Percentiles rank a stretch among this genome's conserved stretches.
Evolutionary conservation across 2,797 vertebrate species (phyloP).

Genomic region (Sebastes aleutianus): DNA sequence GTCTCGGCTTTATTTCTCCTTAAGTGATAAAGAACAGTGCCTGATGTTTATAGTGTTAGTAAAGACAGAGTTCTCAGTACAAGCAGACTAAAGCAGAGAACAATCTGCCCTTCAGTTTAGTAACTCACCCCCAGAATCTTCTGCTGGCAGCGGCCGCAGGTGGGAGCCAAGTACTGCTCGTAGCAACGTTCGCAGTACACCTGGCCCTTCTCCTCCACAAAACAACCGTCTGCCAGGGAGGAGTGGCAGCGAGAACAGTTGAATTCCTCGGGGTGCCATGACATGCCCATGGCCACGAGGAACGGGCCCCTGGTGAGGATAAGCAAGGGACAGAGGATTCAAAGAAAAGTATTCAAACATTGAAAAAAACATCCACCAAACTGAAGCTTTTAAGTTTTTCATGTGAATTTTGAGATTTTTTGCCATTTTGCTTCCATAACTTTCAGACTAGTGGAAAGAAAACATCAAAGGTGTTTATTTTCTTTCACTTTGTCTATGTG

Average conservation of each 20-base stretch:
- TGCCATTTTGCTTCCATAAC: no score
- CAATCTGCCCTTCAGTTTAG: neutral
- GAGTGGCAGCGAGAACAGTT: conserved; percentile 91
- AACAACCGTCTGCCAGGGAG: conserved; percentile 90
- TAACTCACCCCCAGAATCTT: conserved; percentile 95
- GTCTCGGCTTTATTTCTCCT: neutral
- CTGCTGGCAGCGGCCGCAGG: conserved; percentile 88
- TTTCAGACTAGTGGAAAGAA: no score
- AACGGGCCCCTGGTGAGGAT: conserved; percentile 89
- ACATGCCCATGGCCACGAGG: conserved; percentile 95
- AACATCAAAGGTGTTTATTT: no score
- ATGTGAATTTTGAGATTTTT: no score
- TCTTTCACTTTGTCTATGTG: no score
- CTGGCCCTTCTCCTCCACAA: conserved; percentile 93
- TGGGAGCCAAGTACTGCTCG: conserved; percentile 94
- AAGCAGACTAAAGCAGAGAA: neutral
- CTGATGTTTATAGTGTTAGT: neutral
- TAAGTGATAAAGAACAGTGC: neutral
- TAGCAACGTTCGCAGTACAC: conserved; percentile 94
- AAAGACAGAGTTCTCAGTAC: neutral
- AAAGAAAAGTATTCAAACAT: neutral
- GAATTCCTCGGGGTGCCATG: conserved; percentile 98
- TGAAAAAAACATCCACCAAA: neutral
- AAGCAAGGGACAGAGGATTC: neutral
- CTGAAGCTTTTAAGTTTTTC: neutral